phyloP scores from a whole-genome alignment of 2,888 invertebrate species.

The Lottia scabra region DNA sequence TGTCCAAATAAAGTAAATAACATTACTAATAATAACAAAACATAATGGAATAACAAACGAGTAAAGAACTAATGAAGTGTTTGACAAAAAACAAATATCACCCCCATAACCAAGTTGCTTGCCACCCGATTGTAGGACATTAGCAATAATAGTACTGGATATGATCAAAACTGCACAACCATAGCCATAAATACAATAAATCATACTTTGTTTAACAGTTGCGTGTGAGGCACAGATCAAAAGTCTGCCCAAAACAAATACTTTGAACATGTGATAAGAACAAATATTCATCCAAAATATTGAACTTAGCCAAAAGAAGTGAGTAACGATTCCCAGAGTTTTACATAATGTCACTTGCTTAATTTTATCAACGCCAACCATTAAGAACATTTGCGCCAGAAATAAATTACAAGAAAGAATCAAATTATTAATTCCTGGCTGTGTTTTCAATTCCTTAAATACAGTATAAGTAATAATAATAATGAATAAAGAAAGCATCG shows the following conservation, averaged over 20 bases:
- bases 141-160: slow-evolving; percentile 13
- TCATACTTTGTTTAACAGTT: slow-evolving; percentile 12
- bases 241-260: slow-evolving; percentile 13
- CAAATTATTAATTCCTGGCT: slow-evolving; percentile 39
- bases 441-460: slow-evolving; percentile 29
- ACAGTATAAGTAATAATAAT: slow-evolving; percentile 34
- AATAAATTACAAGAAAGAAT: slow-evolving; percentile 30
- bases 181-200: slow-evolving; percentile 18
- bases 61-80: slow-evolving; percentile 20
- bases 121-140: slow-evolving; percentile 9
- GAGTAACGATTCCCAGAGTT: slow-evolving; percentile 32
- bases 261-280: slow-evolving; percentile 37
- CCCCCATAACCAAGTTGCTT: slow-evolving; percentile 30
- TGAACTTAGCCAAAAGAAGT: slow-evolving; percentile 38
- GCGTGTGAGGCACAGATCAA: slow-evolving; percentile 1
- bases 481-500: slow-evolving; percentile 29
- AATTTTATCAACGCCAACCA: slow-evolving; percentile 22
- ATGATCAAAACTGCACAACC: slow-evolving; percentile 11
- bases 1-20: slow-evolving; percentile 37
- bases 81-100: slow-evolving; percentile 28
- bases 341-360: slow-evolving; percentile 23
- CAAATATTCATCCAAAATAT: slow-evolving; percentile 40
- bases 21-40: slow-evolving; percentile 35
- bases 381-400: slow-evolving; percentile 30
- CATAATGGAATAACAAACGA: slow-evolving; percentile 41